Base-by-base conservation (phyloP, 2,113 vertebrate genomes). In the Corydoras maculifer region DNA sequence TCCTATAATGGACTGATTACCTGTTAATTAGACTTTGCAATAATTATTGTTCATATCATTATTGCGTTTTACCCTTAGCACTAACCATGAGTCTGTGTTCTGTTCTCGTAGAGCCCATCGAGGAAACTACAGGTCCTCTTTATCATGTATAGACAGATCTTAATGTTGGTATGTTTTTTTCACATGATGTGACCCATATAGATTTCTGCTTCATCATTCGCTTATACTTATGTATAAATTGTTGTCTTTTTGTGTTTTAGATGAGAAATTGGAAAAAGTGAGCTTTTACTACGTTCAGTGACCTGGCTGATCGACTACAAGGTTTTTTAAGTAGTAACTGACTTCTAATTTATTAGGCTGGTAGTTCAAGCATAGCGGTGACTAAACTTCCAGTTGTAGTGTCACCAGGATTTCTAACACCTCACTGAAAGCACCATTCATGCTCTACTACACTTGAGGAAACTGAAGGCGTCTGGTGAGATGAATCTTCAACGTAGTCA, bases 51-150 rank as follows among this genome's bases (percentile, higher is more conserved):
- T 65, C 25, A 30, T 11, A 66, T 13, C 18, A 53, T 12, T 53
- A 53, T 53, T 53, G 51, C 2, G 9, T 53, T 14, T 53, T 3
- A 12, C 13, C 51, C 3, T 3, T 10, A 10, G 51, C 51, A 53
- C 9, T 12, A 53, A 53, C 13, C 9, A 3, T 3, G 13, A 53
- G 51, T n/a, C 29, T 58, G 62, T 13, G 10, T 73, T 49, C 55
- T 59, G 49, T 66, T 74, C 29, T 54, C 50, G 62, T 83, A 91
- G 90, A 90, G 77, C 90, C 90, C 6, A 90, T 91, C 13, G 90
- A 91, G 65, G 90, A 91, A 78, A 91, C 90, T 1, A 87, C 88
- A 0, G 90, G 90, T 81, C 90, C 90, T 58, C 88, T 90, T 77
- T 91, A 88, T 83, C 88, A 87, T 79, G 85, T 86, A 65, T 91